Conservation (phyloP, 2,888 invertebrate genomes). For the Branchinecta sandiegonensis region DNA sequence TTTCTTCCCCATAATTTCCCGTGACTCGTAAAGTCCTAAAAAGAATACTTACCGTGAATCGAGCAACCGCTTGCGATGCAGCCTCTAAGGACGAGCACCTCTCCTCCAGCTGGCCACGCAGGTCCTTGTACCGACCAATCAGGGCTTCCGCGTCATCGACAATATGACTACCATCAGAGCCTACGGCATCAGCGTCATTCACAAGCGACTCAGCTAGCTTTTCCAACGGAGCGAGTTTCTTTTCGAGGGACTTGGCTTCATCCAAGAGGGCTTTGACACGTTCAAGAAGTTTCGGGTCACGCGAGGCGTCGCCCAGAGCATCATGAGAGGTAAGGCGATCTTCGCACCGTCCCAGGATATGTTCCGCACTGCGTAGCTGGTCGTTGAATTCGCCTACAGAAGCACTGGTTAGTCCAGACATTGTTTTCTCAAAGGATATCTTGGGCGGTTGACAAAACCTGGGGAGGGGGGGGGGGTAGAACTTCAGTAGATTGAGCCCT, state of each 20-base stretch:
- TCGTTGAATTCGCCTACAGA: constrained; percentile 65
- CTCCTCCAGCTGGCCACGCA: constrained; percentile 60
- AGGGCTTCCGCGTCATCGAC: constrained; percentile 61
- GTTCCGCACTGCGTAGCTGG: constrained; percentile 64
- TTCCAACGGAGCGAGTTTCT: constrained; percentile 51
- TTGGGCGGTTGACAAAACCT: too few relatives aligned
- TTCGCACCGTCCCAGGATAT: constrained; percentile 71
- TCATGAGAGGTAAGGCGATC: constrained; percentile 63
- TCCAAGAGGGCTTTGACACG: constrained; percentile 63
- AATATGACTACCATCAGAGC: constrained; percentile 55
- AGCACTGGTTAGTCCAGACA: constrained; percentile 18
- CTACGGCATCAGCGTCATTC: constrained; percentile 56
- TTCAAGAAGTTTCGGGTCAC: constrained; percentile 68
- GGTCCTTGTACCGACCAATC: constrained; percentile 56
- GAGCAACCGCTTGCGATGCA: constrained; percentile 68
- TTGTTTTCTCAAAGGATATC: too few relatives aligned
- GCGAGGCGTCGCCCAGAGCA: constrained; percentile 54
- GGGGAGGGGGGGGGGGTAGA: too few relatives aligned
- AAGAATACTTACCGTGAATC: constrained; percentile 50
- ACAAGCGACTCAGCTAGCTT: constrained; percentile 60
- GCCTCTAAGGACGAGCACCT: constrained; percentile 64
- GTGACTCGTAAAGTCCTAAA: too few relatives aligned
- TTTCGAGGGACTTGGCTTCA: constrained; percentile 60
- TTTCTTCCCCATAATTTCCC: too few relatives aligned
- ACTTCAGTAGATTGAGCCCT: too few relatives aligned